phyloP scores from a whole-genome alignment of 2,113 vertebrate species.

The Phalacrocorax pelagicus region DNA sequence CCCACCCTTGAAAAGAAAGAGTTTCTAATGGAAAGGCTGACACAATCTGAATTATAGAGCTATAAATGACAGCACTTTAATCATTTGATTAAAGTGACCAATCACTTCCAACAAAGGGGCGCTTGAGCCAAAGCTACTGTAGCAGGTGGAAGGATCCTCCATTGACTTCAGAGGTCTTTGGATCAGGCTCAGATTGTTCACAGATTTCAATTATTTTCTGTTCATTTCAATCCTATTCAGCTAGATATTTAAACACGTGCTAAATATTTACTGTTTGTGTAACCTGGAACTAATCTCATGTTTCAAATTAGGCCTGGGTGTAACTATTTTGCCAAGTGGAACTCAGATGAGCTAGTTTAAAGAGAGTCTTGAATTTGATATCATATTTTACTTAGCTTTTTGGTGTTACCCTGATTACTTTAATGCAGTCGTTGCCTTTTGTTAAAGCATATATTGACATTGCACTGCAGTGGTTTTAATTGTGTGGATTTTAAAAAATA shows the following conservation, averaged over 20 bases:
- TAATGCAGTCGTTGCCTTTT: not conserved
- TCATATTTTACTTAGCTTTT: not conserved
- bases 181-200: not conserved
- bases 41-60: not conserved
- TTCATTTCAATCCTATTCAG: not conserved
- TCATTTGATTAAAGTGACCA: not conserved
- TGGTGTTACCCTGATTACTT: not conserved
- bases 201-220: not conserved
- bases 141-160: not conserved
- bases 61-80: not conserved
- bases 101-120: not conserved
- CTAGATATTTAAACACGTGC: not conserved
- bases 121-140: not conserved
- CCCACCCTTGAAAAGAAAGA: not conserved
- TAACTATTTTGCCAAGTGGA: not conserved
- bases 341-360: not conserved
- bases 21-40: not conserved
- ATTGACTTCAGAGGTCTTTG: not conserved
- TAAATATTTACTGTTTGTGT: not conserved
- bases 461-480: not conserved
- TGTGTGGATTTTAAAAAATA: not conserved
- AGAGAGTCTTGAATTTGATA: not conserved
- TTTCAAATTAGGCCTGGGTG: not conserved
- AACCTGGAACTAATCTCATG: not conserved
- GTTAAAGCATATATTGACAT: not conserved